Conservation (phyloP, 2,113 vertebrate genomes). For the Pica pica region DNA sequence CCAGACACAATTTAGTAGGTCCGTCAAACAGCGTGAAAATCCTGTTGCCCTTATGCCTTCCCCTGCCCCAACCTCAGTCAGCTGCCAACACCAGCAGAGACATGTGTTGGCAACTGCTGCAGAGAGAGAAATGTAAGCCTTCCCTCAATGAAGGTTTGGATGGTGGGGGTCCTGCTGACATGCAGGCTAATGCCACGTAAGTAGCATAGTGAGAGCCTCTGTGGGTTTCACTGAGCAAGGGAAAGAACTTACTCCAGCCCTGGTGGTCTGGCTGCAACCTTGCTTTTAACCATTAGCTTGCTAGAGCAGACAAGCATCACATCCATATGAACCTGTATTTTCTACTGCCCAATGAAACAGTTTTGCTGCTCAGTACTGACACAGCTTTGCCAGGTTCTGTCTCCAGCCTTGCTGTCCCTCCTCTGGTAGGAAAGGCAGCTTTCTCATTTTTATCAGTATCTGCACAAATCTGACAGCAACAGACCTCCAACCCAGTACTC, state of each 20-base stretch:
- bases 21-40: not conserved
- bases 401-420: not conserved
- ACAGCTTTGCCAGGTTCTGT: not conserved
- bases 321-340: not conserved
- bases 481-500: not conserved
- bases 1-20: not conserved
- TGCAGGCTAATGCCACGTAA: not conserved
- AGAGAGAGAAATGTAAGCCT: constrained; percentile 12
- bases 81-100: constrained; percentile 23
- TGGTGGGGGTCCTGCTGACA: not conserved
- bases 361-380: not conserved
- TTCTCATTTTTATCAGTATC: not conserved
- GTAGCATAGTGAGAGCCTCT: not conserved
- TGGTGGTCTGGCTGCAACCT: not conserved
- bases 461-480: not conserved
- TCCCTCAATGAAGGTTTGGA: not conserved
- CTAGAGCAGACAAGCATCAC: not conserved
- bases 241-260: not conserved
- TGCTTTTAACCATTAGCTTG: not conserved
- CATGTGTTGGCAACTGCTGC: not conserved
- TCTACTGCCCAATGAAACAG: not conserved
- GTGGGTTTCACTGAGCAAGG: not conserved
- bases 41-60: not conserved
- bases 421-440: not conserved
- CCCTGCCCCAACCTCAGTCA: not conserved